Evolutionary conservation across 2,113 vertebrate genomes (phyloP), one percentile per base, ranked within the genome.

Genomic region (Phylloscopus trochiloides): DNA sequence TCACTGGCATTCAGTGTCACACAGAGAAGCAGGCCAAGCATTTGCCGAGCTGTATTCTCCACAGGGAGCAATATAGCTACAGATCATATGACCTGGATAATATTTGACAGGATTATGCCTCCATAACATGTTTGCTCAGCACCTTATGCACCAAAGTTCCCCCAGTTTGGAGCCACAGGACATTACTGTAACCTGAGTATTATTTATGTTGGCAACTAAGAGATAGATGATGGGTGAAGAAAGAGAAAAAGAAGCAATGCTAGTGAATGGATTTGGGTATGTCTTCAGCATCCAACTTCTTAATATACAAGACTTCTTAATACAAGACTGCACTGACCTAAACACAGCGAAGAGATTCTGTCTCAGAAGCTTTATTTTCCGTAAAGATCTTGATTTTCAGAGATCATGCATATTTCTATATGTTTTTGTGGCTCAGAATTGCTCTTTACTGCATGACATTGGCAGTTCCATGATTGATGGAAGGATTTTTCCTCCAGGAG

Each of bases 91-190:
- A 92, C 75, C 88, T 90, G 90, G 58, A 94, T 90, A 83, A 29
- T 77, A 74, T 86, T 79, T 96, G 96, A 95, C 95, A 90, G 63
- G 32, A 74, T 87, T 96, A 48, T 82, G 74, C 87, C 85, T 90
- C 79, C 55, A 47, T 80, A 70, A 70, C 75, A 66, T 88, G 71
- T 94, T 93, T 90, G 81, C 74, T 94, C 87, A 94, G 92, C 90
- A 94, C 90, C 94, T 93, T 83, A 50, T 26, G 19, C 58, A 52
- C 25, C 9, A 50, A 79, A 80, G 71, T 26, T 94, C 29, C 40
- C 47, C 6, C 13, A 36, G 42, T 76, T 51, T 55, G 62, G n/a
- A 94, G 91, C 71, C 74, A 85, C 54, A 82, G 91, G 74, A 87
- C 75, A 73, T 93, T 86, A 90, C 17, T 76, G 82, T 80, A 96